Evolutionary conservation across 2,888 invertebrate genomes (phyloP), one percentile per base, ranked within the genome.

Genomic region (Cynaeus angustus): DNA sequence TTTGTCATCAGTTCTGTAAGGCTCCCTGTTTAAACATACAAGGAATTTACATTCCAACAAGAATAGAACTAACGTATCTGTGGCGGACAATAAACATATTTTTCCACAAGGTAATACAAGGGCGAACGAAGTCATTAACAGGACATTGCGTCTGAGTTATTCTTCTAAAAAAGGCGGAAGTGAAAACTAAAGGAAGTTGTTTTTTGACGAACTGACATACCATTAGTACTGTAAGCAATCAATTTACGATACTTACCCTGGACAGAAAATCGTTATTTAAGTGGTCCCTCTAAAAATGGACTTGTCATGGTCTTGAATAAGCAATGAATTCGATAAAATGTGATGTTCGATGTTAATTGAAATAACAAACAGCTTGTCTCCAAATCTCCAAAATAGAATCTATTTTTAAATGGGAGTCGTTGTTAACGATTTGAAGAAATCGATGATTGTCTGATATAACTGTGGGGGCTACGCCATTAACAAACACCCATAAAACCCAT

Each of bases 361-460:
- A 61, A 61, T 45, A 67, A 68, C 61, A 61, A 65, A 65, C 41
- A 43, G 37, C 38, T 53, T 52, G 67, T 56, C 66, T 66, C 41
- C 59, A 65, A 73, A 74, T 56, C 43, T 30, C 71, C 74, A 79
- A 81, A 79, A 80, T 80, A 79, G 79, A 77, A 71, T 76, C 80
- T 79, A 80, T 79, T 80, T 80, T 77, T 73, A 77, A 77, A 72
- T 72, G 74, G 77, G 77, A 78, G 76, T 78, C 74, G 78, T 75
- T 1, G 41, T 73, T 74, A 77, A 68, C 55, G 73, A 50, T 41
- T 64, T 62, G 55, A 72, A 70, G 59, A 66, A 71, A 41, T 50
- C 56, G 26, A 43, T 55, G 67, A 53, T 53, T 52, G 33, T 33
- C 43, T 21, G 21, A 21, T 21, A 38, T 43, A 70, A 64, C 48